Evolutionary conservation across 2,113 vertebrate species (phyloP).

Genomic region (Eudorcas thomsonii): DNA sequence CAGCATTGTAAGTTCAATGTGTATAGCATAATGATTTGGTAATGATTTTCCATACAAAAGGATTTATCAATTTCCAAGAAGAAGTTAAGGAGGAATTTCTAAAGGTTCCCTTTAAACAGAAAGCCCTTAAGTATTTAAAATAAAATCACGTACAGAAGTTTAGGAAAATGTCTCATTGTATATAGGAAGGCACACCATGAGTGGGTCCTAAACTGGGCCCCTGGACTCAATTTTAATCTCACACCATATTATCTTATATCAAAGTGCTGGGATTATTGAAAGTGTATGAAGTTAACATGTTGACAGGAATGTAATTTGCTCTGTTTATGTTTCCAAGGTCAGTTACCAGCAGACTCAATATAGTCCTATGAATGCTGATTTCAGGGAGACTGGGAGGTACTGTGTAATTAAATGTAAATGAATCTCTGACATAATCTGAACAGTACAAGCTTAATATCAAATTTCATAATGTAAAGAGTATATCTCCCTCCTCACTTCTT

Average conservation of each 20-base stretch:
- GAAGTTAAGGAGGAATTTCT: not conserved
- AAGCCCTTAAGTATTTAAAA: not conserved
- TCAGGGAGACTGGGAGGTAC: not conserved
- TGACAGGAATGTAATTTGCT: not conserved
- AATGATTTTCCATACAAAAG: not conserved
- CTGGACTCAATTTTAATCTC: not conserved
- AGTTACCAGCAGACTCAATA: not conserved
- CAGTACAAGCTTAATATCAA: not conserved
- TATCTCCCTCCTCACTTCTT: not conserved
- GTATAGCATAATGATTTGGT: not conserved
- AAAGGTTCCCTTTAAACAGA: not conserved
- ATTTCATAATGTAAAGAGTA: not conserved
- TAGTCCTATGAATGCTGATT: not conserved
- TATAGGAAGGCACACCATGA: not conserved
- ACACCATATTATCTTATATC: not conserved
- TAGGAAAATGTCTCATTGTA: not conserved
- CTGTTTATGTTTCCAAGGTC: not conserved
- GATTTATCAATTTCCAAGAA: not conserved
- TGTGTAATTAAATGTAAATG: not conserved
- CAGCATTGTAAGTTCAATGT: not conserved
- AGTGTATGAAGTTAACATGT: not conserved
- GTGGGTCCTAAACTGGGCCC: not conserved
- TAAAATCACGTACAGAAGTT: not conserved
- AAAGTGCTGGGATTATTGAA: not conserved
- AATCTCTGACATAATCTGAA: not conserved